Evolutionary conservation across 2,888 invertebrate genomes (phyloP).

Genomic region (Pecten maximus): DNA sequence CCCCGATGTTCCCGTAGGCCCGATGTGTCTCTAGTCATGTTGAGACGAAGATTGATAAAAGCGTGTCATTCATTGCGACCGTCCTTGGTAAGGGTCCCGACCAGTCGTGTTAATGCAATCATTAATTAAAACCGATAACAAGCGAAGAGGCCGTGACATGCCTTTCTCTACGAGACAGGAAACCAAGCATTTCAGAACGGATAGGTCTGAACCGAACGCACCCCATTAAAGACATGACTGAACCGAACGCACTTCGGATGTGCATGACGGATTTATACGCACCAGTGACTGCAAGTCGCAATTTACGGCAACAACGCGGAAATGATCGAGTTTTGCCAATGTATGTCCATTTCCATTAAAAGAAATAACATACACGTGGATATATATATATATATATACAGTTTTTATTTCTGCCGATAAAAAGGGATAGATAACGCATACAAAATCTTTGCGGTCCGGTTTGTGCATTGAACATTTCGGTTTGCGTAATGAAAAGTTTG

Average conservation of each 20-base stretch:
- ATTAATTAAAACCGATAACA: constrained; percentile 4
- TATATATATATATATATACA: neutral
- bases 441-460: no score
- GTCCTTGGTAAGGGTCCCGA: neutral
- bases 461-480: no score
- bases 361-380: no score
- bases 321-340: neutral
- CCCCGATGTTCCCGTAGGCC: no score
- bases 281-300: neutral
- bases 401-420: no score
- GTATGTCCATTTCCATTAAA: neutral
- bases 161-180: neutral
- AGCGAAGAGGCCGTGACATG: neutral
- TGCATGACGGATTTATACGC: neutral
- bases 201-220: neutral
- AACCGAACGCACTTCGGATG: constrained; percentile 2
- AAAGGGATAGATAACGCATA: no score
- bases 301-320: neutral
- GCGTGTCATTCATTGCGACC: neutral
- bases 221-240: neutral
- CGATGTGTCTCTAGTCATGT: neutral
- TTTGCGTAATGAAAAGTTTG: no score
- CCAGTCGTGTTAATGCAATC: constrained; percentile 2
- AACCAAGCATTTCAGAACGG: constrained; percentile 17
- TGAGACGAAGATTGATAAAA: neutral